Evolutionary conservation across 2,888 invertebrate genomes (phyloP).

Genomic region (Linnaemya tessellans): DNA sequence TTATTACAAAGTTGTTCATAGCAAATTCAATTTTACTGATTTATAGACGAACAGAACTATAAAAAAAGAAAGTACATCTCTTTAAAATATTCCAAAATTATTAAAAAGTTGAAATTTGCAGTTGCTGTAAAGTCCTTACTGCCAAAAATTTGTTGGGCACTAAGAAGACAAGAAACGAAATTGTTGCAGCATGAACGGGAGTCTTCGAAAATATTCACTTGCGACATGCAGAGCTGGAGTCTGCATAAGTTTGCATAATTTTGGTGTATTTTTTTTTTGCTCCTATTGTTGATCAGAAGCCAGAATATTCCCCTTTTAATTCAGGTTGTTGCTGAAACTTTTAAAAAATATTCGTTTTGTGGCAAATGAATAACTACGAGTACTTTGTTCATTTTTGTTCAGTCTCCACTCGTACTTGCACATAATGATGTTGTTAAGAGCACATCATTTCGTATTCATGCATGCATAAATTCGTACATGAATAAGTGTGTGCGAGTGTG

Average conservation of each 20-base stretch:
- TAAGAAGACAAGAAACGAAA: background rate
- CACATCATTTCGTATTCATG: background rate
- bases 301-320: background rate
- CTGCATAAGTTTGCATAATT: background rate
- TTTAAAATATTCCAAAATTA: background rate
- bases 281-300: background rate
- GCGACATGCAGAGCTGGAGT: background rate
- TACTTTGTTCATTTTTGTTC: background rate
- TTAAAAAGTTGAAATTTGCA: background rate
- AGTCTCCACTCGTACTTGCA: background rate
- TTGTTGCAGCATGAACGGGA: background rate
- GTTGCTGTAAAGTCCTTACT: background rate
- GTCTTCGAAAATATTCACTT: background rate
- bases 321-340: background rate
- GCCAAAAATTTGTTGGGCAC: background rate
- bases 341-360: background rate
- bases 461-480: background rate
- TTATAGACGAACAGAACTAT: background rate
- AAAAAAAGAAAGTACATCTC: background rate
- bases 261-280: background rate
- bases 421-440: constrained; percentile 17
- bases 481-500: background rate
- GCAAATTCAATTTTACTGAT: background rate
- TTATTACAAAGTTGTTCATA: background rate
- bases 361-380: background rate